Evolutionary conservation across 2,888 invertebrate species (phyloP), one percentile per base, ranked within the genome.

Genomic region (Alloplasta piceator): DNA sequence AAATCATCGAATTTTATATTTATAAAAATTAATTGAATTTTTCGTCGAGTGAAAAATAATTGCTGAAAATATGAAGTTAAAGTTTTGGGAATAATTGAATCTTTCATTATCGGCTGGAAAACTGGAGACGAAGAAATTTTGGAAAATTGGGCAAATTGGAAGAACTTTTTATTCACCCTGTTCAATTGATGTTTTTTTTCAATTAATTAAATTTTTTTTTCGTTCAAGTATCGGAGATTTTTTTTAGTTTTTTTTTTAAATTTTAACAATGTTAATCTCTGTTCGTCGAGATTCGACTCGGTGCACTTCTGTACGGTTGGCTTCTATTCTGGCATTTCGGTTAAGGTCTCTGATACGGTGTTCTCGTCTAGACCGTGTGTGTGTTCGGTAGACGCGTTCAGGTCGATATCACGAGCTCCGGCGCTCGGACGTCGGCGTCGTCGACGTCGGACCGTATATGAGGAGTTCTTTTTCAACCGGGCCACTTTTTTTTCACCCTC

Each of bases 321-420:
- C 81, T 81, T 70, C 78, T 81, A 74, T 81, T 70, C 78, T 81
- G 78, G 84, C 83, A 85, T 86, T 86, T 87, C 84, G 86, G 86
- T 84, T 86, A 85, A 87, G 84, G 89, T 87, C 68, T 81, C 61
- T 52, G 36, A 5, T n/a, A 36, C 58, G 74, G 74, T 74, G 73
- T 74, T 2, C 85, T 87, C 80, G 88, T 90, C 89, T 89, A 89
- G 90, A 88, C 88, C 85, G 87, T 80, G 26, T 26, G 26, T 26
- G 26, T 26, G 83, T 74, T 70, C 74, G 78, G 81, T 74, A 60
- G 78, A 78, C 77, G 80, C 76, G 86, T 81, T 26, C 88, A 87
- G 89, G 90, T 90, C 90, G 90, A 90, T 90, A 90, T 87, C 86
- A 86, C 87, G 85, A 86, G 86, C 86, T 78, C 75, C 78, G 72